Conservation (phyloP, 2,888 invertebrate species). For the Esperia sulphurella region DNA sequence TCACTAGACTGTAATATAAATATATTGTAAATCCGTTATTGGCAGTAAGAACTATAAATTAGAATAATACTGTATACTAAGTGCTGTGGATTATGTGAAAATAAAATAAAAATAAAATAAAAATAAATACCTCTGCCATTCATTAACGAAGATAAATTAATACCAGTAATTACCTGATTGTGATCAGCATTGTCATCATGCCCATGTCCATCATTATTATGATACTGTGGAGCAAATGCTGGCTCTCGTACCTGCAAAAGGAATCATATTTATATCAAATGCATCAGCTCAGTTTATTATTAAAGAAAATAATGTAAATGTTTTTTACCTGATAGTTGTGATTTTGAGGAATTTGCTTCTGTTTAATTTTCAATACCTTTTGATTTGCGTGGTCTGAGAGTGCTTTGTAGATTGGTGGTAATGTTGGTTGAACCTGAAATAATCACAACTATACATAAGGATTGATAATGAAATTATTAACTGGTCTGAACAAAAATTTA, state of each 20-base stretch:
- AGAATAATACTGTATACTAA: no score
- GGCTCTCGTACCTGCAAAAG: conserved; percentile 31
- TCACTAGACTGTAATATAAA: no score
- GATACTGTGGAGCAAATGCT: conserved; percentile 26
- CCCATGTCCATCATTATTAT: conserved; percentile 34
- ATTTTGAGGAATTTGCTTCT: conserved; percentile 5
- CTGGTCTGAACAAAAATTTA: no score
- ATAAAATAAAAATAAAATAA: no score
- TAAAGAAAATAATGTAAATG: conserved; percentile 1
- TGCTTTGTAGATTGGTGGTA: conserved; percentile 53
- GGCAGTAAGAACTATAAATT: no score
- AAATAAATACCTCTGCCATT: no score
- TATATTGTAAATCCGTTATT: no score
- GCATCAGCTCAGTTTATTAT: not conserved
- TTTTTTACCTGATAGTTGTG: conserved; percentile 32
- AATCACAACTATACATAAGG: not conserved
- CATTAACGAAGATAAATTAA: not conserved
- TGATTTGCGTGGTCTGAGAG: conserved; percentile 45
- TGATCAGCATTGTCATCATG: conserved; percentile 33
- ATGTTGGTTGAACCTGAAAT: conserved; percentile 37
- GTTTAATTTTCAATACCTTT: conserved; percentile 31
- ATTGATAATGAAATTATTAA: no score
- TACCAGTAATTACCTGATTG: conserved; percentile 35
- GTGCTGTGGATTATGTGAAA: no score
- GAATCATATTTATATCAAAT: no score